A percentile compares a stretch with the other conserved stretches of the same genome.
Evolutionary conservation across 2,797 vertebrate genomes (phyloP).

Genomic region (Helostoma temminkii): DNA sequence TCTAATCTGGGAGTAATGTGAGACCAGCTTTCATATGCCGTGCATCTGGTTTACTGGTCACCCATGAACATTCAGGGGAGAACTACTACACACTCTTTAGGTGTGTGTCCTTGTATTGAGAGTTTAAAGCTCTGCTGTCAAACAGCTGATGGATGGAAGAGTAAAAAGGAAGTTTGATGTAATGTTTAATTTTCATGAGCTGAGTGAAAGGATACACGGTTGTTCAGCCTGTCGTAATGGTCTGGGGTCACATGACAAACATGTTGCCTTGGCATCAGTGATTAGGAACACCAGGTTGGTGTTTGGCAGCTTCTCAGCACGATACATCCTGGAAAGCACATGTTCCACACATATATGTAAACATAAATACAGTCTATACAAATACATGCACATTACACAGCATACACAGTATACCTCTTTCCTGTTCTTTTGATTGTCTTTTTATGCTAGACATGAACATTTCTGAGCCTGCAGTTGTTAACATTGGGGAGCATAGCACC

Average conservation of each 20-base stretch:
- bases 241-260: constrained; percentile 92
- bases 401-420: constrained; percentile 42
- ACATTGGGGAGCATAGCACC: constrained; percentile 75
- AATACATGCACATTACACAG: too few relatives aligned
- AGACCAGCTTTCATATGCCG: constrained; percentile 64
- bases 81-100: constrained; percentile 60
- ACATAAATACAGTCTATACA: constrained; percentile 8
- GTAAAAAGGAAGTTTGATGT: constrained; percentile 50
- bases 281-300: constrained; percentile 98
- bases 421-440: constrained; percentile 64
- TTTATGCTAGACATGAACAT: constrained; percentile 81
- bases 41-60: constrained; percentile 76
- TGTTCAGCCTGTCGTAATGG: constrained; percentile 95
- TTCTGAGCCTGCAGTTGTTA: constrained; percentile 82
- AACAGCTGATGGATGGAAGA: constrained; percentile 68
- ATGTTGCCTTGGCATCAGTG: constrained; percentile 93
- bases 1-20: constrained; percentile 59
- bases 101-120: constrained; percentile 64
- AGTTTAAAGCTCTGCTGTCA: constrained; percentile 63
- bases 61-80: constrained; percentile 57
- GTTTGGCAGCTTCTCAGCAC: constrained; percentile 95
- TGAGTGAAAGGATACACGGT: constrained; percentile 95
- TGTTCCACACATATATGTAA: constrained; percentile 10
- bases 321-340: constrained; percentile 90
- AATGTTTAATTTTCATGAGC: constrained; percentile 44